phyloP scores from a whole-genome alignment of 2,797 vertebrate species.

The Rhinichthys osculus region DNA sequence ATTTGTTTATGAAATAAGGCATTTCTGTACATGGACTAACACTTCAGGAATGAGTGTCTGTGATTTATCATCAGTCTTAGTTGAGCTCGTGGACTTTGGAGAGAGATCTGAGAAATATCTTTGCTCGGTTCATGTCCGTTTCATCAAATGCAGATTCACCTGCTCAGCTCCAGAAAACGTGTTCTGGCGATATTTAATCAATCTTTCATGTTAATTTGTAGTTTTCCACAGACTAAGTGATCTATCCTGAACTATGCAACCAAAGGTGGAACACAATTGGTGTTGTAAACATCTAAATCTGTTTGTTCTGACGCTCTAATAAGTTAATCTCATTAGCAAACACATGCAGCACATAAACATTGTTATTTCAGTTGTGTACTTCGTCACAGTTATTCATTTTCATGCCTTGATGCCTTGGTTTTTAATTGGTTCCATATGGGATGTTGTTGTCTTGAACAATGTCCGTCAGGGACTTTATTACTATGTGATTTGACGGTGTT shows the following conservation, averaged over 20 bases:
- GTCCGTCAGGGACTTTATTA: not conserved
- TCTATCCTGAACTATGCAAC: not conserved
- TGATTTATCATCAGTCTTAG: slow-evolving; percentile 65
- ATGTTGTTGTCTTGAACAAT: slow-evolving; percentile 20
- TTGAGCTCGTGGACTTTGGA: slow-evolving; percentile 61
- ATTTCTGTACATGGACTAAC: slow-evolving; percentile 63
- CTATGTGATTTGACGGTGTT: not conserved
- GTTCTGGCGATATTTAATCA: not conserved
- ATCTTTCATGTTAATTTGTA: slow-evolving; percentile 4
- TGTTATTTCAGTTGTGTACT: slow-evolving; percentile 2
- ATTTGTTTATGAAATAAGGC: slow-evolving; percentile 57
- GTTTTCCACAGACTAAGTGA: not conserved
- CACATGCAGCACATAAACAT: not conserved
- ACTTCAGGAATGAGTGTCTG: slow-evolving; percentile 57
- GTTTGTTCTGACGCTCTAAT: not conserved
- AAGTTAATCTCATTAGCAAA: slow-evolving; percentile 13
- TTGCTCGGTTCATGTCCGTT: slow-evolving; percentile 2
- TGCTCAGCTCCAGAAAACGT: slow-evolving; percentile 22
- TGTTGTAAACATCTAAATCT: not conserved
- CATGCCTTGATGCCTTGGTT: not conserved
- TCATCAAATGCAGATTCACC: slow-evolving; percentile 39
- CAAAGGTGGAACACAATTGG: not conserved
- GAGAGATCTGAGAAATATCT: slow-evolving; percentile 68
- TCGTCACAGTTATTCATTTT: not conserved
- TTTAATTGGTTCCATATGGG: slow-evolving; percentile 29